Conservation (phyloP, 2,113 vertebrate species). For the Mus spicilegus region DNA sequence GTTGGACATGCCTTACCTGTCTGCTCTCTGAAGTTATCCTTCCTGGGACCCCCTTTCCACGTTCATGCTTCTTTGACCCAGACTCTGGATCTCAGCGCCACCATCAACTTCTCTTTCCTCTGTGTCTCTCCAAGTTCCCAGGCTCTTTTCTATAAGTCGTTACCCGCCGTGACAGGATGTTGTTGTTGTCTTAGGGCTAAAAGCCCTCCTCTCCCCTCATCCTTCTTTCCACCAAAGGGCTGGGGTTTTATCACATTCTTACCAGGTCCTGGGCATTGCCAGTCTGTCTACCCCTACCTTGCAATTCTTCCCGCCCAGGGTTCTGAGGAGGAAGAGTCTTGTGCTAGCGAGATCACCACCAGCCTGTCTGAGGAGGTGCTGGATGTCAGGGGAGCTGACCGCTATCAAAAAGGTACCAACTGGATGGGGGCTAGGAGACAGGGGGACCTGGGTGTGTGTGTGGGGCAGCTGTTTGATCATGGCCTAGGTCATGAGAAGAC, state of each 20-base stretch:
- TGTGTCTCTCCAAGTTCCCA: background rate
- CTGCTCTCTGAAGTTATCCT: background rate
- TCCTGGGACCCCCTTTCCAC: background rate
- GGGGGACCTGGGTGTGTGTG: background rate
- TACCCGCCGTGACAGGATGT: background rate
- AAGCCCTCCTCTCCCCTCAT: background rate
- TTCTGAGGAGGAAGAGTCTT: slow-evolving; percentile 92
- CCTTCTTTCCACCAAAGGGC: slow-evolving; percentile 31
- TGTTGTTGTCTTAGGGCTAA: background rate
- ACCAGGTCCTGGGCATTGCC: slow-evolving; percentile 75
- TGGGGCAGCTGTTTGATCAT: background rate
- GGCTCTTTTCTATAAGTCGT: background rate
- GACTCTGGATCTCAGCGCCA: background rate
- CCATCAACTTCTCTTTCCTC: background rate
- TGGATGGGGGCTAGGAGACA: background rate
- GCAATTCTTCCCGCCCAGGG: slow-evolving; percentile 81
- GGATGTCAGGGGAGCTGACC: slow-evolving; percentile 79
- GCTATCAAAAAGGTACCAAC: slow-evolving; percentile 80
- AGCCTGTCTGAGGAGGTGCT: slow-evolving; percentile 88
- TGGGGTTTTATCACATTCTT: slow-evolving; percentile 39
- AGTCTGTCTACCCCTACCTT: slow-evolving; percentile 35
- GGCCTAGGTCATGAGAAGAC: background rate
- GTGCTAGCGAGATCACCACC: slow-evolving; percentile 92
- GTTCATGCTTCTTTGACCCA: background rate
- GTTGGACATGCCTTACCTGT: background rate